Conservation (phyloP, 2,888 invertebrate genomes). For the Eupithecia centaureata region DNA sequence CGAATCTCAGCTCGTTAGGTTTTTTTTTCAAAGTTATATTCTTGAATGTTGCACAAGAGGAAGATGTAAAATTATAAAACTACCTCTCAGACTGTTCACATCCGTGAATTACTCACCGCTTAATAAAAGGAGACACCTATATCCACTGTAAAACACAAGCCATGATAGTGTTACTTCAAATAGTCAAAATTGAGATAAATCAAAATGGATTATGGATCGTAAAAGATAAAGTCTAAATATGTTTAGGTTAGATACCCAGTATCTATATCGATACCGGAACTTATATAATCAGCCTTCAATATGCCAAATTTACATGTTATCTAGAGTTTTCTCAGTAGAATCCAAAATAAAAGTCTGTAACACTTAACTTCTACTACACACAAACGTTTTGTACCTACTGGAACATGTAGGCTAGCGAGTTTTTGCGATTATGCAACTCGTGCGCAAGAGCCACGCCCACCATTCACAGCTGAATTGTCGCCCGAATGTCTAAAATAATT, state of each 20-base stretch:
- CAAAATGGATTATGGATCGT: not conserved
- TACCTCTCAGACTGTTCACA: not conserved
- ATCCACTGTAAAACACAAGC: not conserved
- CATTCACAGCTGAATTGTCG: conserved; percentile 48
- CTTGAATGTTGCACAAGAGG: too few relatives aligned
- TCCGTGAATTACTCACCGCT: conserved; percentile 5
- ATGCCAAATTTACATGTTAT: not conserved
- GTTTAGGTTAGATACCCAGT: conserved; percentile 1
- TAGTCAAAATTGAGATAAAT: not conserved
- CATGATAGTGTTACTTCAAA: not conserved
- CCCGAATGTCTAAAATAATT: conserved; percentile 49
- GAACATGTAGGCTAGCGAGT: conserved; percentile 43
- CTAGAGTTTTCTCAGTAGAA: not conserved
- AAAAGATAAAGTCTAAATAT: not conserved
- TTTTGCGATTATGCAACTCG: conserved; percentile 53
- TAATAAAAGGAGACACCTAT: not conserved
- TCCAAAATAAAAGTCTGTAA: conserved; percentile 5
- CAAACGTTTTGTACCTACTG: conserved; percentile 11
- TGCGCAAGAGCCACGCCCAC: conserved; percentile 52
- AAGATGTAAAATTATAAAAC: too few relatives aligned
- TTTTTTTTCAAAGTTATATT: too few relatives aligned
- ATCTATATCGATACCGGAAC: not conserved
- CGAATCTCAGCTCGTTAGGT: too few relatives aligned
- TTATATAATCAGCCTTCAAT: conserved; percentile 7
- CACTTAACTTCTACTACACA: conserved; percentile 24